Base-by-base conservation (phyloP, 2,113 vertebrate species). In the Syngnathus typhle region DNA sequence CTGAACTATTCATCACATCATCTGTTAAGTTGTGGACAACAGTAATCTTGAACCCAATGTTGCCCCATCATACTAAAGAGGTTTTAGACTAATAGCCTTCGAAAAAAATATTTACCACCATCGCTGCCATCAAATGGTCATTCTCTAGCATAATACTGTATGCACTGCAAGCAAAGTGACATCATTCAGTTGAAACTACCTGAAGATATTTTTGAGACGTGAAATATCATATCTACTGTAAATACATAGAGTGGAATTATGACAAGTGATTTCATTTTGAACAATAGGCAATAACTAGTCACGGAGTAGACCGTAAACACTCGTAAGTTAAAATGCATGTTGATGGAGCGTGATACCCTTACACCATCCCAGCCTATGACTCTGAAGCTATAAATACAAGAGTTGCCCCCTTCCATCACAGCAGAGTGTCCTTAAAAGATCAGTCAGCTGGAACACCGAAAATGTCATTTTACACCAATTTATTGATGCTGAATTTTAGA, bases 331-430 rank as follows among this genome's bases (percentile, higher is more conserved):
- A 81, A 72, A 67, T 74, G 76, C 77, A 72, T 65, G 74, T 77
- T 84, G 81, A 88, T 67, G 52, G 51, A 32, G 73, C 79, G 74
- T 73, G 79, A 83, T 84, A 78, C n/a, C 59, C 81, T 84, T 78
- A 75, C 76, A 77, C 73, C 77, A 76, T 74, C 70, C 65, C 71
- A 73, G 71, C 68, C 65, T 67, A 80, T 88, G 89, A 89, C 80
- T 86, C 80, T 16, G 80, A 70, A 72, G 74, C 88, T 89, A 87
- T 86, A 90, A 92, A 91, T 91, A 90, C 74, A 64, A 63, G 72
- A 70, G 75, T 70, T 75, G 62, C 78, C 65, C 65, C 56, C 70
- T 21, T 23, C 75, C 70, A 72, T 76, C 70, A 67, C 12, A 64
- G 88, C 80, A 77, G 71, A 52, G 61, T 67, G 70, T 86, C 76